Evolutionary conservation across 30 jellyfish, hydroid and myxozoan genomes (phyloP), one percentile per base, ranked within the genome.

Genomic region (Nemopilema nomurai): DNA sequence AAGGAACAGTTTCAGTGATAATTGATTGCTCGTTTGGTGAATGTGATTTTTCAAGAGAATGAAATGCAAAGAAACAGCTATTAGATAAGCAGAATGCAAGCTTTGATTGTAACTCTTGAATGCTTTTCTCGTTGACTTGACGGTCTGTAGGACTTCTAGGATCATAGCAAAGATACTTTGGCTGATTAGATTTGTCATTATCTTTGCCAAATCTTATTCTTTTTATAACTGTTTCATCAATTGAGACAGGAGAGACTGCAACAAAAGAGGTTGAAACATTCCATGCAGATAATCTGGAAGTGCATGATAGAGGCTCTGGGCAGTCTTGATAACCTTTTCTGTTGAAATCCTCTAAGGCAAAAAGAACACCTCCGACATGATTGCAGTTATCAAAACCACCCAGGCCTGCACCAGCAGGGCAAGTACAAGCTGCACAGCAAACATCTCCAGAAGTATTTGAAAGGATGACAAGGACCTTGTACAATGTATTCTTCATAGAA

Each of bases 241-340:
- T 81, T 30, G 90, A 62, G 53, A 49, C 74, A 28, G 87, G 87
- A 53, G 67, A 16, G n/a, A 76, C 57, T 9, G 87, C 24, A 76
- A 29, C 29, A 31, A 73, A n/a, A 27, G 53, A 73, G 73, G 53
- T 41, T 41, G 57, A 13, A 41, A 41, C 57, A 64, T 65, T 81
- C 82, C 90, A 81, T 17, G 83, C 71, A 81, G 90, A 81, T 81
- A 81, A 66, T 27, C 69, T 81, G 67, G 85, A 66, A 24, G 85
- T 65, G 70, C 74, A 13, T 8, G 90, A 79, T 20, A 74, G 6
- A 31, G 87, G 24, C 27, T 50, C 74, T 16, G 51, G 53, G 24
- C 74, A 17, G 28, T 66, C 41, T 28, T 79, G 69, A 57, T 24
- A 41, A 26, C 90, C 83, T 30, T 81, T 66, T 41, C 90, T 32